A percentile compares a stretch with the other conserved stretches of the same genome.
These are phyloP conservation scores for Cryptotermes secundus DNA, from an alignment of 1,140 invertebrate species.

Conservation along the genomic window DNA sequence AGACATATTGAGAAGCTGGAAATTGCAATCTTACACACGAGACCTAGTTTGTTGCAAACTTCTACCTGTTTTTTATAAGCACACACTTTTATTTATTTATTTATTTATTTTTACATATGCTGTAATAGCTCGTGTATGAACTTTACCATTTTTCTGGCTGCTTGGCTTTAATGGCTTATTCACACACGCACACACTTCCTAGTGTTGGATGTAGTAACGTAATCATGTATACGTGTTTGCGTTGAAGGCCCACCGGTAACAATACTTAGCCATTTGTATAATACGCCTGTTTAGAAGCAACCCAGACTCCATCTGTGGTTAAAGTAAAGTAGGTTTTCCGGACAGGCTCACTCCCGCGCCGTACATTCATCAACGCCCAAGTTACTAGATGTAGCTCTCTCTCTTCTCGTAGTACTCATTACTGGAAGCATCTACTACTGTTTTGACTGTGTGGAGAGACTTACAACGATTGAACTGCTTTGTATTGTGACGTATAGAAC, in stretches of 20 bases:
- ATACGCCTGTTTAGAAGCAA: neutral
- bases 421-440: too few relatives aligned
- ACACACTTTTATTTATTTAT: too few relatives aligned
- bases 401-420: neutral
- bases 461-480: too few relatives aligned
- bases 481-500: too few relatives aligned
- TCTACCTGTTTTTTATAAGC: too few relatives aligned
- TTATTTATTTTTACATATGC: too few relatives aligned
- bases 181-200: neutral
- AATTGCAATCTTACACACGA: neutral
- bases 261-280: neutral
- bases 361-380: neutral
- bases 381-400: neutral
- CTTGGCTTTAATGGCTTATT: too few relatives aligned
- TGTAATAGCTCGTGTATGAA: neutral
- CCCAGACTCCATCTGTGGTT: neutral
- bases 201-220: neutral
- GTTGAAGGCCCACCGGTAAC: too few relatives aligned
- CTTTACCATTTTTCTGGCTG: neutral
- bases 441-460: too few relatives aligned
- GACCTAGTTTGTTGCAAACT: neutral
- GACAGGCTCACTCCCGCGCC: neutral
- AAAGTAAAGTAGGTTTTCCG: constrained; percentile 12
- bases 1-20: neutral
- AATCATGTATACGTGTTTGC: neutral